Conservation (phyloP, 2,113 vertebrate genomes). For the Cebidichthys violaceus region DNA sequence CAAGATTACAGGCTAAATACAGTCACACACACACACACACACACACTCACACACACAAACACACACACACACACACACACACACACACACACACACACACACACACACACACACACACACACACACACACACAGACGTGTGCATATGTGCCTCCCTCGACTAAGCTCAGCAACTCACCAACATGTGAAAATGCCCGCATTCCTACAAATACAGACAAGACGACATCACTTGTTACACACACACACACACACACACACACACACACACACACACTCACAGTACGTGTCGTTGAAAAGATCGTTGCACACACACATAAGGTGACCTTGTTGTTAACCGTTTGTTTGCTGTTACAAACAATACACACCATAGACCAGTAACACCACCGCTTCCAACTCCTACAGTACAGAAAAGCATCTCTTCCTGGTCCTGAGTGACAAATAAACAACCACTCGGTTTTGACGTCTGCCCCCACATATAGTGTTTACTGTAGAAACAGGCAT, state of each 20-base stretch:
- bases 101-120: slow-evolving; percentile 21
- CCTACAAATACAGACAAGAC: slow-evolving; percentile 32
- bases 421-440: slow-evolving; percentile 46
- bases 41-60: slow-evolving; percentile 27
- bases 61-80: slow-evolving; percentile 20
- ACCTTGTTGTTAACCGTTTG: slow-evolving; percentile 63
- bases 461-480: slow-evolving; percentile 21
- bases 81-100: slow-evolving; percentile 19
- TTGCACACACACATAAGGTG: slow-evolving; percentile 49
- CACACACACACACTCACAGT: neutral
- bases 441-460: slow-evolving; percentile 34
- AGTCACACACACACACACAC: slow-evolving; percentile 27
- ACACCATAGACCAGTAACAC: slow-evolving; percentile 26
- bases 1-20: slow-evolving; percentile 70
- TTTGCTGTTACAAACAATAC: slow-evolving; percentile 26
- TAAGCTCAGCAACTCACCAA: slow-evolving; percentile 41
- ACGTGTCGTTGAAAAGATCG: slow-evolving; percentile 43
- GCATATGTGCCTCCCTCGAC: slow-evolving; percentile 22
- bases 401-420: slow-evolving; percentile 46
- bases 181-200: slow-evolving; percentile 42
- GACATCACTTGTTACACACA: neutral
- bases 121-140: slow-evolving; percentile 22
- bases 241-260: slow-evolving; percentile 12
- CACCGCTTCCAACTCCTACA: slow-evolving; percentile 45
- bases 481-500: slow-evolving; percentile 8